Percentiles rank a stretch among this genome's conserved stretches.
Evolutionary conservation across 2,113 vertebrate genomes (phyloP).

Genomic region (Caranx ignobilis): DNA sequence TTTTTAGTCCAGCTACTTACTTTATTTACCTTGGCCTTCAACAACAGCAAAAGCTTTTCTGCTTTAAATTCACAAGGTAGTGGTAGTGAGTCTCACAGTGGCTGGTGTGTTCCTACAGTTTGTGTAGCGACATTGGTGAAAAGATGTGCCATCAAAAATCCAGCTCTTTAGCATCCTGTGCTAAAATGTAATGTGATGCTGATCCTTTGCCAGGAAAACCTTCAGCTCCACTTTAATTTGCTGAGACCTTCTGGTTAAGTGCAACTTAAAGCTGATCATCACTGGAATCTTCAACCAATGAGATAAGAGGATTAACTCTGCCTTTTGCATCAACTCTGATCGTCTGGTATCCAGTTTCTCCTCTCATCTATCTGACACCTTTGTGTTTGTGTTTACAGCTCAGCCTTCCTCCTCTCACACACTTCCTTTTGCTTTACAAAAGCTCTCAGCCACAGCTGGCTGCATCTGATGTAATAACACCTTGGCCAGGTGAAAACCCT

Average conservation of each 20-base stretch:
- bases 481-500: neutral
- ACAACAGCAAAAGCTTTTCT: constrained; percentile 2
- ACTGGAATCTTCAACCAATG: constrained; percentile 36
- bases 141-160: neutral
- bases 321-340: constrained; percentile 38
- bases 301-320: constrained; percentile 65
- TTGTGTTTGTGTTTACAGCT: constrained; percentile 64
- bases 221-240: constrained; percentile 1
- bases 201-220: neutral
- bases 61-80: constrained; percentile 20
- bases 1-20: constrained; percentile 7
- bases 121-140: neutral
- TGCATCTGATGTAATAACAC: neutral
- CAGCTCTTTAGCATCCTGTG: neutral
- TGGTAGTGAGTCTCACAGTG: neutral
- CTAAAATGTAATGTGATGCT: constrained; percentile 1
- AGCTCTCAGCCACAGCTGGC: neutral
- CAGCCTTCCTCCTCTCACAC: constrained; percentile 7
- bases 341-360: constrained; percentile 42
- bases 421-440: constrained; percentile 24
- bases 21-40: constrained; percentile 58
- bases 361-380: constrained; percentile 56
- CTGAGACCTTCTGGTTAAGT: constrained; percentile 34
- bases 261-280: constrained; percentile 14
- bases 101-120: neutral